phyloP scores from a whole-genome alignment of 2,113 vertebrate genomes.

The Ciconia stormi region DNA sequence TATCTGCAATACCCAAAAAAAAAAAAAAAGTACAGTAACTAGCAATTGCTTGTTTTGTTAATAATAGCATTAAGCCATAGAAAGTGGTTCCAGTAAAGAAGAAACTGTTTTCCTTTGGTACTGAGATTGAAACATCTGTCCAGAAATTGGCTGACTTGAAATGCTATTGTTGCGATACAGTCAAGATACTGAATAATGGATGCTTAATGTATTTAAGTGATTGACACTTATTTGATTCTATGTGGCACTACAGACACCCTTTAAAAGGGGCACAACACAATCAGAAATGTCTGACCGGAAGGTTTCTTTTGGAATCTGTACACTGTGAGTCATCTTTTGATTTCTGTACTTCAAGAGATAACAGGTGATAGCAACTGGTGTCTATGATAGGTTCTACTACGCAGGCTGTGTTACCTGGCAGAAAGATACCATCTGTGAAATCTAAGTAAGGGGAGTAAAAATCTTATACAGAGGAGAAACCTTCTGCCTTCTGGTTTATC shows the following conservation, averaged over 20 bases:
- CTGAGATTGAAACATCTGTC: neutral
- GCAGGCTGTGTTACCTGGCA: neutral
- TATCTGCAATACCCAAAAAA: neutral
- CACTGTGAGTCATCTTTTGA: neutral
- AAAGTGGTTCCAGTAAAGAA: neutral
- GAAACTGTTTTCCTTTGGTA: neutral
- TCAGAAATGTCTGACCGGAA: neutral
- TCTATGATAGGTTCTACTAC: neutral
- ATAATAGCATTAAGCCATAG: neutral
- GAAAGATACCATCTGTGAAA: neutral
- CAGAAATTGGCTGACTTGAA: neutral
- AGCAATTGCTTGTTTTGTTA: neutral
- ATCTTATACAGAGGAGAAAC: neutral
- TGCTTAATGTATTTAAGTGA: neutral
- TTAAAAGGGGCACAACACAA: neutral
- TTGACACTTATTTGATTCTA: neutral
- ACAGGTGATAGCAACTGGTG: neutral
- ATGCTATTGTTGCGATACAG: neutral
- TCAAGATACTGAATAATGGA: neutral
- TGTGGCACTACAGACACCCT: neutral
- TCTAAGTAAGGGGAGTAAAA: neutral
- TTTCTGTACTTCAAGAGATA: neutral
- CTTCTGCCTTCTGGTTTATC: neutral
- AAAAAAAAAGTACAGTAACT: neutral
- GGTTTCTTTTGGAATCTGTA: neutral